phyloP scores from a whole-genome alignment of 1,140 invertebrate species.

The Vollenhovia emeryi region DNA sequence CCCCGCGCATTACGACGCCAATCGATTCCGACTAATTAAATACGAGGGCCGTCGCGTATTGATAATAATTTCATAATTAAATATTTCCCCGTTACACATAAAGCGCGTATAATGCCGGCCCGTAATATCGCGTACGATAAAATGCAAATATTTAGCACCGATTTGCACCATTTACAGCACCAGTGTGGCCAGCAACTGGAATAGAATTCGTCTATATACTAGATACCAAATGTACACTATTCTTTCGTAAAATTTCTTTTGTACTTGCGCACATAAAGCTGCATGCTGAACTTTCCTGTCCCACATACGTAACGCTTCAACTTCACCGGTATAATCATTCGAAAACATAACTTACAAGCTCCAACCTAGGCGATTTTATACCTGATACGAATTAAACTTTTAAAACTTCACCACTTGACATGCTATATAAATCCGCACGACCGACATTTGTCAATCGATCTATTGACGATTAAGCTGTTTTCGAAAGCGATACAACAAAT shows the following conservation, averaged over 20 bases:
- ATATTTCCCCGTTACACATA: background rate
- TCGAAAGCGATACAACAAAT: background rate
- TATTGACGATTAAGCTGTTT: background rate
- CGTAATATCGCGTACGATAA: background rate
- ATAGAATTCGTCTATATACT: background rate
- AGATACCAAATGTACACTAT: background rate
- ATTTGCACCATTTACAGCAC: background rate
- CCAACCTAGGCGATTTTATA: slow-evolving; percentile 19
- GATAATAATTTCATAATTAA: slow-evolving; percentile 47
- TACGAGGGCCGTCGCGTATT: background rate
- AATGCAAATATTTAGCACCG: slow-evolving; percentile 15
- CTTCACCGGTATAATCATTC: background rate
- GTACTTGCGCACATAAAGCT: background rate
- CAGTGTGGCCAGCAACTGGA: background rate
- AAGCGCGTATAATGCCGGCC: background rate
- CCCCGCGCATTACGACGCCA: background rate
- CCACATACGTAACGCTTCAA: background rate
- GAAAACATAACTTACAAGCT: slow-evolving; percentile 16
- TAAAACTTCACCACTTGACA: slow-evolving; percentile 5
- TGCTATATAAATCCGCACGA: slow-evolving; percentile 7
- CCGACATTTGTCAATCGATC: background rate
- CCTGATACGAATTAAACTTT: slow-evolving; percentile 16
- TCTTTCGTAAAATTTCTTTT: background rate
- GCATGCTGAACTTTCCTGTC: background rate
- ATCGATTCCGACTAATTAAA: slow-evolving; percentile 53